Base-by-base conservation (phyloP, 2,888 invertebrate genomes). In the Notocelia uddmanniana region DNA sequence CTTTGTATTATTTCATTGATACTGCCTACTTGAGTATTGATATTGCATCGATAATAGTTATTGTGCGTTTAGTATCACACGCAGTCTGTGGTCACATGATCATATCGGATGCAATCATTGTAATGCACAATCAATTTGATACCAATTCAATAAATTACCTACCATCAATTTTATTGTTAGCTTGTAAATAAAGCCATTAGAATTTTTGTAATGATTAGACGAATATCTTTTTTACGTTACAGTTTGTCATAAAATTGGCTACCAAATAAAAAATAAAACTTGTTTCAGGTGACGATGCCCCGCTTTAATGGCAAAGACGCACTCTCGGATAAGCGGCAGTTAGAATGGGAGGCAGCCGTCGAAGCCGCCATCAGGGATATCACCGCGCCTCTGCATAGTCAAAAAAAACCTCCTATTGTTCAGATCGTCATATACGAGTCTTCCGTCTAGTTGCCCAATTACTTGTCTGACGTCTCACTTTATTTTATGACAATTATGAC, bases 371-470 rank as follows among this genome's bases (percentile, higher is more conserved):
- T 97, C 76, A 92, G 96, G 80, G 95, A 97, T 78, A 95, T 97
- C 75, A 95, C 96, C 55, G 94, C 95, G 50, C 95, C 96, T 5
- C 90, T 94, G 73, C 89, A 93, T 19, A 94, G 95, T 73, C 94
- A 88, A 63, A 81, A 92, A 48, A 94, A 91, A 75, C 94, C 95
- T n/a, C 95, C 95, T 0, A 94, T 97, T 41, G 94, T 97, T 52
- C 97, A 97, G 92, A 97, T 97, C 77, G 96, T 97, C 79, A 96
- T 97, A 83, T 98, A 98, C 88, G 97, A 98, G 88, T 97, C 97
- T 69, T 97, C 97, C n/a, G 97, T 98, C 62, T 97, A 90, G 77
- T 31, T 31, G 8, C 3, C 26, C 31, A 31, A 31, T 31, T 31
- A 31, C 5, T 31, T 31, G 50, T 55, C 34, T 48, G 58, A 41